Percentiles rank a stretch among this genome's conserved stretches.
phyloP scores from a whole-genome alignment of 37 sponge, comb jelly and placozoan genomes.

The Aplysina aerophoba region DNA sequence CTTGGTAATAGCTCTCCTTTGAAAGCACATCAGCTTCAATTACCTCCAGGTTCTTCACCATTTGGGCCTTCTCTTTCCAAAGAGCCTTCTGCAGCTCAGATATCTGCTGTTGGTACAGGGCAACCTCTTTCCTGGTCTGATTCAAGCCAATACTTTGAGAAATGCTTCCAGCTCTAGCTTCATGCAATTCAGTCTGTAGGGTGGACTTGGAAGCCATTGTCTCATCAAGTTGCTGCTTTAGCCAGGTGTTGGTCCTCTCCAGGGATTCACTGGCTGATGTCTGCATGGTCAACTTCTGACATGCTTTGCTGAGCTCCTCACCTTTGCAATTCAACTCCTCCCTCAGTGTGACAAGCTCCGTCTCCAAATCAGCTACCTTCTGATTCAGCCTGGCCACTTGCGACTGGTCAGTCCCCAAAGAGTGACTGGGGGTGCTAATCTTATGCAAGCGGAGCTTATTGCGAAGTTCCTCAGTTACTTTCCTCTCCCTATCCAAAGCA shows the following conservation, averaged over 20 bases:
- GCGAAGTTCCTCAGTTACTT: constrained; percentile 8
- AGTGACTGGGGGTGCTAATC: constrained; percentile 15
- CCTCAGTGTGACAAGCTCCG: not conserved
- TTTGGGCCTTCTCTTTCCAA: constrained; percentile 66
- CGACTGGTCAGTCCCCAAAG: not conserved
- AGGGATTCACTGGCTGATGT: constrained; percentile 46
- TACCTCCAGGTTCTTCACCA: constrained; percentile 71
- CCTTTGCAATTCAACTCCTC: constrained; percentile 36
- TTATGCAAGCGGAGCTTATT: constrained; percentile 28
- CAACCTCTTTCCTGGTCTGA: constrained; percentile 60
- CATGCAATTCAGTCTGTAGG: constrained; percentile 66
- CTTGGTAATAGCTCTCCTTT: constrained; percentile 48
- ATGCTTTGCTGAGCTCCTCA: constrained; percentile 22
- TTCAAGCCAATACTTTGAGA: constrained; percentile 63
- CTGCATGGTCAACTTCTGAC: constrained; percentile 18
- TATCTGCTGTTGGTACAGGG: constrained; percentile 53
- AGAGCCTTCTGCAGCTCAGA: constrained; percentile 63
- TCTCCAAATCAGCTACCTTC: constrained; percentile 31
- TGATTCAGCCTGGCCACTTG: not conserved
- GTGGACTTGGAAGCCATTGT: constrained; percentile 42
- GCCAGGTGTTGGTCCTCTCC: constrained; percentile 68
- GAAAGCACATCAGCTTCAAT: constrained; percentile 77
- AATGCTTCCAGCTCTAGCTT: constrained; percentile 45
- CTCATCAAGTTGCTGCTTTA: constrained; percentile 63
- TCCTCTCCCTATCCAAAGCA: constrained; percentile 41